Evolutionary conservation across 2,113 vertebrate genomes (phyloP), one percentile per base, ranked within the genome.

Genomic region (Dromaius novaehollandiae): DNA sequence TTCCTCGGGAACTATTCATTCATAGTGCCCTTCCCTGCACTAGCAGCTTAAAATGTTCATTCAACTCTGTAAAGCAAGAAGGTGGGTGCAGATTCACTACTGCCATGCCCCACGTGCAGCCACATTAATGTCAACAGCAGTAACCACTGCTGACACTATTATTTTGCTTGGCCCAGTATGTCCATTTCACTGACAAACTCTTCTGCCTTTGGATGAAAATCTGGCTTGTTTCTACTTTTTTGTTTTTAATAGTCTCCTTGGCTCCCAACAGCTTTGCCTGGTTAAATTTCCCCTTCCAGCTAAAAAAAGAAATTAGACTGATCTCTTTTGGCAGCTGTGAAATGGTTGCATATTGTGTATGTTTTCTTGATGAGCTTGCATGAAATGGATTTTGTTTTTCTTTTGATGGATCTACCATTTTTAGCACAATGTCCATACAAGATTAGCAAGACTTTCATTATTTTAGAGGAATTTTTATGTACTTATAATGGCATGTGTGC

Each of bases 251-350:
- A 91, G 56, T 60, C 66, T 40, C 94, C 81, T 95, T 95, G 90
- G 65, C 86, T 96, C 70, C 65, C 65, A 95, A 74, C 70, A 86
- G 90, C 84, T 95, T 89, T 95, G 69, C 89, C 44, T 95, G 58
- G 79, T 89, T 97, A 88, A 60, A 70, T 94, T 95, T 93, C 63
- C 65, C 90, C 92, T 90, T 93, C 92, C 64, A 87, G 94, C 95
- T 96, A 96, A 93, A 96, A 95, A 96, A 93, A 64, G 85, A 95
- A 96, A 96, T 83, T 88, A 92, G 88, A 80, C 79, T 90, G 81
- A 95, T 97, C 70, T 95, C 89, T 94, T 93, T 91, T 96, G 96
- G 93, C 96, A 97, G 94, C 89, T 97, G 94, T 94, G 93, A 96
- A 97, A 95, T 75, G 82, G 82, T 80, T 96, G 86, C 92, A 95